Conservation (phyloP, 1,140 invertebrate genomes). For the Cydia splendana region DNA sequence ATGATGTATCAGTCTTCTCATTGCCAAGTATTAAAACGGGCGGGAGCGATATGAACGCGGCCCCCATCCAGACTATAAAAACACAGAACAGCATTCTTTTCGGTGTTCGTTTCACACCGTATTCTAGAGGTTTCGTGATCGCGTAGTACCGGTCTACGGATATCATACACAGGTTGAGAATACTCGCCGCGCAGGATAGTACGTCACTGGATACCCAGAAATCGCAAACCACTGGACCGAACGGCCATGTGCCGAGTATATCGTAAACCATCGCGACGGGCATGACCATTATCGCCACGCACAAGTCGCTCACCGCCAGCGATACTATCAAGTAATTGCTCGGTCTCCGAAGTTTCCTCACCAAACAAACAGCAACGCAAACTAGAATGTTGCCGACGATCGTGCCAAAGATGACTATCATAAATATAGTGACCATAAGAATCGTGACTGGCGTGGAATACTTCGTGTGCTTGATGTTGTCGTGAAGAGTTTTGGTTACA, state of each 20-base stretch:
- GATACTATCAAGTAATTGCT: conserved; percentile 95
- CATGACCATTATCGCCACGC: conserved; percentile 91
- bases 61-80: conserved; percentile 92
- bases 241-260: conserved; percentile 91
- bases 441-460: conserved; percentile 80
- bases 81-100: conserved; percentile 92
- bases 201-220: conserved; percentile 93
- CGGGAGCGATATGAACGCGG: conserved; percentile 93
- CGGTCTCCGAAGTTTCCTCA: conserved; percentile 90
- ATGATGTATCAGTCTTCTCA: conserved; percentile 88
- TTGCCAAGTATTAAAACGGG: conserved; percentile 94
- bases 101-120: conserved; percentile 92
- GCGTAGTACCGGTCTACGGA: conserved; percentile 94
- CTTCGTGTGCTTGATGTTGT: conserved; percentile 66
- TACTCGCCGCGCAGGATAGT: conserved; percentile 92
- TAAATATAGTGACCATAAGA: conserved; percentile 85
- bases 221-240: conserved; percentile 91
- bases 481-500: conserved; percentile 50
- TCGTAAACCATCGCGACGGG: conserved; percentile 91
- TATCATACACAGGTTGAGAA: conserved; percentile 95
- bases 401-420: conserved; percentile 89
- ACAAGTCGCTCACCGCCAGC: conserved; percentile 93
- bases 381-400: conserved; percentile 94
- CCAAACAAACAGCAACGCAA: conserved; percentile 92
- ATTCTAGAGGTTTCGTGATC: conserved; percentile 94